Evolutionary conservation across 1,140 invertebrate genomes (phyloP).

Genomic region (Platorchestia sp.): DNA sequence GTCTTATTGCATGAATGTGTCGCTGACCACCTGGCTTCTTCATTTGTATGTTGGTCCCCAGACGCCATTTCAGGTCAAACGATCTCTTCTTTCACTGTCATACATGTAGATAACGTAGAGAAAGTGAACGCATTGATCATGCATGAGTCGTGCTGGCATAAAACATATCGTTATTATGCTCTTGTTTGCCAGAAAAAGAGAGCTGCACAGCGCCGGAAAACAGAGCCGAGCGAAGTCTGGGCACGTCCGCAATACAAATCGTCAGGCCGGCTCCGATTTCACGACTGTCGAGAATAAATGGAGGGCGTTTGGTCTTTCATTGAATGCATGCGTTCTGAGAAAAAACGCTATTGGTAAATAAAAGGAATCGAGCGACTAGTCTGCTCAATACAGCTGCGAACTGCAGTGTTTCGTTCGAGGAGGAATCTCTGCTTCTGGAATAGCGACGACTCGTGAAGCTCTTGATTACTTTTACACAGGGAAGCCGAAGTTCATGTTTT

Average conservation of each 20-base stretch:
- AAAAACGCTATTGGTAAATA: background rate
- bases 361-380: slow-evolving; percentile 11
- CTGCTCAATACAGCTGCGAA: background rate
- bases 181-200: background rate
- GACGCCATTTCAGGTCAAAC: background rate
- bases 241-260: slow-evolving; percentile 53
- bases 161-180: slow-evolving; percentile 20
- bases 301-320: slow-evolving; percentile 49
- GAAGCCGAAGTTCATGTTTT: background rate
- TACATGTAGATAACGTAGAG: background rate
- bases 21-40: background rate
- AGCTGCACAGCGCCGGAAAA: background rate
- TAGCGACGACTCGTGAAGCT: background rate
- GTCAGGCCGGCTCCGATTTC: slow-evolving; percentile 48
- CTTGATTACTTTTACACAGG: background rate
- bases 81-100: background rate
- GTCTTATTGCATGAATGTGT: too few species aligned
- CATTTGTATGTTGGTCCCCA: background rate
- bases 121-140: background rate
- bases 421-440: background rate
- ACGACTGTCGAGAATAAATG: slow-evolving; percentile 52
- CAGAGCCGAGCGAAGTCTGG: background rate
- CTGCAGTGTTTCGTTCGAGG: background rate
- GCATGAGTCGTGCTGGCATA: background rate
- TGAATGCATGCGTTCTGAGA: slow-evolving; percentile 51